Conservation (phyloP, 2,888 invertebrate genomes). For the Agrotis clavis region DNA sequence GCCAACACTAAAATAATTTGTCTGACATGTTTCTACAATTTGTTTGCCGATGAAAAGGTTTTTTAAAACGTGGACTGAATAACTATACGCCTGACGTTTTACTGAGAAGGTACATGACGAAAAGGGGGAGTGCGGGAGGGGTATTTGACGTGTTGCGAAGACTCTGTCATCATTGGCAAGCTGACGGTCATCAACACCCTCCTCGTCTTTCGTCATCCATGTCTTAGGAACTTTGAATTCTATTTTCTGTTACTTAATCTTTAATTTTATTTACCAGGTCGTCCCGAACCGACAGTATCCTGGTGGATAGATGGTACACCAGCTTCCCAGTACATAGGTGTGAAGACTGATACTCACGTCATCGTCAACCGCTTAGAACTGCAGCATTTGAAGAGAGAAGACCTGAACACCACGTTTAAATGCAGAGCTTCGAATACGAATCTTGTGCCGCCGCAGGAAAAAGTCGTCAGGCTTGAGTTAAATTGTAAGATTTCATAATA, state of each 20-base stretch:
- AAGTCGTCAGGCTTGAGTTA: conserved; percentile 95
- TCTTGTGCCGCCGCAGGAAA: conserved; percentile 95
- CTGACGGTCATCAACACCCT: too few species aligned
- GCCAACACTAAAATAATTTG: conserved; percentile 4
- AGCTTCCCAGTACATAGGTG: conserved; percentile 93
- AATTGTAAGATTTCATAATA: conserved; percentile 92
- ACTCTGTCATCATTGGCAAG: too few species aligned
- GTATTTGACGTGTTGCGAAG: too few species aligned
- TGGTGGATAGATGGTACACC: conserved; percentile 95
- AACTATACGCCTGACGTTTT: not conserved
- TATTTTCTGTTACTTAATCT: not conserved
- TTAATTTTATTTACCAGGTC: conserved; percentile 89
- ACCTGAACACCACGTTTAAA: conserved; percentile 96
- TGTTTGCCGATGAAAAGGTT: not conserved
- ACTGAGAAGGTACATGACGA: not conserved
- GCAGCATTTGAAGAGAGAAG: conserved; percentile 93
- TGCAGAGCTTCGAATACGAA: conserved; percentile 97
- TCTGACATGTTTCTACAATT: not conserved
- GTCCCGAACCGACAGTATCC: conserved; percentile 95
- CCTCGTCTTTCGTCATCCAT: too few species aligned
- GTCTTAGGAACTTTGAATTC: not conserved
- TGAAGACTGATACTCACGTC: conserved; percentile 93
- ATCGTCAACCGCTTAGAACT: conserved; percentile 95
- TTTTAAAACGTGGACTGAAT: conserved; percentile 11
- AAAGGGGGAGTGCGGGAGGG: not conserved